Evolutionary conservation across 2,888 invertebrate species (phyloP).

Genomic region (Pandemis cinnamomeana): DNA sequence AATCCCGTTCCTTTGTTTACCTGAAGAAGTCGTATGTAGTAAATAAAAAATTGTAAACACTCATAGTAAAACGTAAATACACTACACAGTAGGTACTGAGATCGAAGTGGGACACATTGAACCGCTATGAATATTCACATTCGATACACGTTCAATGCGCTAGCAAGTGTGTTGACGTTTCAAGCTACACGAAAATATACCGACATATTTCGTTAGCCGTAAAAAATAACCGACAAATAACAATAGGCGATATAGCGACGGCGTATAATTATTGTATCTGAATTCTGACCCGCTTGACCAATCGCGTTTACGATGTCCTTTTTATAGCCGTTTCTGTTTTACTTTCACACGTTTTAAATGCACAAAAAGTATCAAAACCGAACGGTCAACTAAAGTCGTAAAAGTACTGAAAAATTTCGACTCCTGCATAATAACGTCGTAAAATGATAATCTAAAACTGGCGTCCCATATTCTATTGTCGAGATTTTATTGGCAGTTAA

Average conservation of each 20-base stretch:
- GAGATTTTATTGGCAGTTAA: slow-evolving; percentile 50
- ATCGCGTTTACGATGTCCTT: slow-evolving; percentile 8
- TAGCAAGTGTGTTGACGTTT: slow-evolving; percentile 17
- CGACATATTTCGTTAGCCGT: slow-evolving; percentile 15
- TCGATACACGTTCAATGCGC: slow-evolving; percentile 28
- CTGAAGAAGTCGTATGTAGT: background rate
- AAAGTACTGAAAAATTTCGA: slow-evolving; percentile 49
- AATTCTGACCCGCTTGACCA: slow-evolving; percentile 21
- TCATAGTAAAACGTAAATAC: background rate
- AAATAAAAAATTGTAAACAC: background rate
- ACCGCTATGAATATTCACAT: slow-evolving; percentile 40
- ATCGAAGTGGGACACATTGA: slow-evolving; percentile 25
- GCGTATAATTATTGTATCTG: background rate
- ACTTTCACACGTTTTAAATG: slow-evolving; percentile 31
- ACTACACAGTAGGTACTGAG: background rate
- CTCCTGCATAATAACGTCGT: slow-evolving; percentile 77
- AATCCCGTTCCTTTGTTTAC: background rate
- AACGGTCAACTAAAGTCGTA: slow-evolving; percentile 45
- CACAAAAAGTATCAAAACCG: slow-evolving; percentile 11
- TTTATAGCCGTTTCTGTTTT: slow-evolving; percentile 1
- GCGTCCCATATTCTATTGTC: slow-evolving; percentile 44
- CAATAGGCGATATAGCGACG: background rate
- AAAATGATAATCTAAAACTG: slow-evolving; percentile 60
- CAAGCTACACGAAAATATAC: background rate
- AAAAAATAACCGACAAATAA: slow-evolving; percentile 6